Percentiles rank a stretch among this genome's conserved stretches.
These are phyloP conservation scores for Clarias pachynema DNA, from an alignment of 2,797 vertebrate genomes.

Conservation along the genomic window DNA sequence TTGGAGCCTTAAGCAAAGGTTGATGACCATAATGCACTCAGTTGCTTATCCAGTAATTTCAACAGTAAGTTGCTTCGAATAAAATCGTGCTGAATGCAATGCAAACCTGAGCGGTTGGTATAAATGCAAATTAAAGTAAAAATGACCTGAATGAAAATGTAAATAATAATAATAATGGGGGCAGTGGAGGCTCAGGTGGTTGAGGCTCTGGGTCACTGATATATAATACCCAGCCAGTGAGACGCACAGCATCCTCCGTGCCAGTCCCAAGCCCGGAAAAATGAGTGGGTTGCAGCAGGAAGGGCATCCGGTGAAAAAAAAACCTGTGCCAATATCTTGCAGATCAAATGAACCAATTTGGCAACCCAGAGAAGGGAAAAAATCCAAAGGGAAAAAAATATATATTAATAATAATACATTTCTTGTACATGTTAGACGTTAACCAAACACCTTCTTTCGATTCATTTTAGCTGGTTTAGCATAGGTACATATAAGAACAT, in stretches of 20 bases:
- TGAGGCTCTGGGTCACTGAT: no score
- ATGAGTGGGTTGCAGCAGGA: no score
- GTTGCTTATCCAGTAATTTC: not conserved
- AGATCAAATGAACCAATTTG: no score
- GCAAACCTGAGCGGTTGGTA: not conserved
- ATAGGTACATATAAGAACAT: not conserved
- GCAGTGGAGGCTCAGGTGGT: no score
- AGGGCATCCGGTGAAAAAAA: no score
- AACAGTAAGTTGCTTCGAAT: not conserved
- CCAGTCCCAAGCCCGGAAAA: no score
- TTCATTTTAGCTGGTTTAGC: not conserved
- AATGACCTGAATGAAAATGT: not conserved
- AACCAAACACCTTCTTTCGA: not conserved
- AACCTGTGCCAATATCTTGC: no score
- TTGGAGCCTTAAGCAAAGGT: constrained; percentile 8
- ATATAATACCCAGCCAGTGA: no score
- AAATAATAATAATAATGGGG: no score
- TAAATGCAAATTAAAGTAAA: not conserved
- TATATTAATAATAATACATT: not conserved
- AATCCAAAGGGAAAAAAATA: no score
- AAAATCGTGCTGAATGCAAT: not conserved
- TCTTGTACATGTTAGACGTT: not conserved
- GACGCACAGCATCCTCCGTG: no score
- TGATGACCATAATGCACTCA: not conserved
- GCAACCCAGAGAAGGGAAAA: no score